phyloP scores from a whole-genome alignment of 2,888 invertebrate genomes.

The Dermolepida albohirtum region DNA sequence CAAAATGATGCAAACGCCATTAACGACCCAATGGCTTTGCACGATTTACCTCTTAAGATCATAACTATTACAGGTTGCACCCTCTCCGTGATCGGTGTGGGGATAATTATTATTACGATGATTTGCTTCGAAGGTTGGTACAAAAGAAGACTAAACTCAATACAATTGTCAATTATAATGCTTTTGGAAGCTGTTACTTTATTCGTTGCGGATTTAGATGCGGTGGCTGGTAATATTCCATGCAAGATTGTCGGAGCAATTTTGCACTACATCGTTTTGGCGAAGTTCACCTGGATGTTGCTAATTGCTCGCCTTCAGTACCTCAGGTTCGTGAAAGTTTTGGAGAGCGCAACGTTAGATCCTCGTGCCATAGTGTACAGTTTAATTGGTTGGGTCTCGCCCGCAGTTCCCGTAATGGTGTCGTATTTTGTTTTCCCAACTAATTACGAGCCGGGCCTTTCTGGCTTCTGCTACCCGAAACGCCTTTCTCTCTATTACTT shows the following conservation, averaged over 20 bases:
- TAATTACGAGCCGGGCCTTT: slow-evolving; percentile 30
- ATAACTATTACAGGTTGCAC: slow-evolving; percentile 23
- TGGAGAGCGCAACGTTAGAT: slow-evolving; percentile 9
- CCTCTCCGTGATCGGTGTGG: slow-evolving; percentile 29
- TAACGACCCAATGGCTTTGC: background rate
- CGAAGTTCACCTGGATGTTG: slow-evolving; percentile 35
- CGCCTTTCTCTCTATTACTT: slow-evolving; percentile 14
- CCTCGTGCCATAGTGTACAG: slow-evolving; percentile 4
- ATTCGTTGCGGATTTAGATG: slow-evolving; percentile 20
- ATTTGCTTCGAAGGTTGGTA: slow-evolving; percentile 36
- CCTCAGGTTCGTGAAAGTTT: slow-evolving; percentile 25
- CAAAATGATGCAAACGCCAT: background rate
- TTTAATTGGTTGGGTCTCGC: slow-evolving; percentile 17
- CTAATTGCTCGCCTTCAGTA: slow-evolving; percentile 29
- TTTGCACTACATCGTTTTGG: slow-evolving; percentile 36
- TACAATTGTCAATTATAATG: slow-evolving; percentile 28
- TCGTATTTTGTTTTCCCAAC: slow-evolving; percentile 21
- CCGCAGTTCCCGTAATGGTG: slow-evolving; percentile 20
- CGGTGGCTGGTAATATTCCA: background rate
- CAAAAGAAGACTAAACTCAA: slow-evolving; percentile 29
- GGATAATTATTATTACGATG: slow-evolving; percentile 13
- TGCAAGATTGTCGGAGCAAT: slow-evolving; percentile 27
- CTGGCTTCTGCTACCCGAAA: slow-evolving; percentile 39
- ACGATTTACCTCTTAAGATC: slow-evolving; percentile 23
- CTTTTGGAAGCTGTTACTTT: slow-evolving; percentile 16